Percentiles rank a stretch among this genome's conserved stretches.
Conservation (phyloP, 2,888 invertebrate genomes). For the Scrobipalpa atriplicella region DNA sequence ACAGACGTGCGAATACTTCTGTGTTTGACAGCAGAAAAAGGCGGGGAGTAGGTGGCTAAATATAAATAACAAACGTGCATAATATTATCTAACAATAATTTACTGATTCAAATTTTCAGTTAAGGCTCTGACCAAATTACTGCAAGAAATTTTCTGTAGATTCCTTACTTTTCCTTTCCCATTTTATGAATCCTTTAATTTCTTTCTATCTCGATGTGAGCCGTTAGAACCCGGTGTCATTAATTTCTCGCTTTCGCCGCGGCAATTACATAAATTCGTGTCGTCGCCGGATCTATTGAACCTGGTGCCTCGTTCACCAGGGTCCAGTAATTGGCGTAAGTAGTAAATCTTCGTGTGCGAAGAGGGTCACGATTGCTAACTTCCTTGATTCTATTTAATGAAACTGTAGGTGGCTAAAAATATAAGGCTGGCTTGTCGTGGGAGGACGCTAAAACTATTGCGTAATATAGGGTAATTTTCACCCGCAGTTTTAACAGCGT, state of each 20-base stretch:
- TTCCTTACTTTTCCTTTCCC: background rate
- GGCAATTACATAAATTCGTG: slow-evolving; percentile 65
- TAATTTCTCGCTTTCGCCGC: slow-evolving; percentile 59
- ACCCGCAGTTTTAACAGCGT: no score
- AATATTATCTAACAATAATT: no score
- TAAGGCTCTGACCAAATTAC: no score
- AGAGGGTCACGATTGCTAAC: background rate
- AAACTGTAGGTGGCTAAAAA: background rate
- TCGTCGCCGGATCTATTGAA: slow-evolving; percentile 49
- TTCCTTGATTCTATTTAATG: slow-evolving; percentile 4
- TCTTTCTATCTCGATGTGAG: background rate
- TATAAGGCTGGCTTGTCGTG: no score
- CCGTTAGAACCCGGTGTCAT: slow-evolving; percentile 48
- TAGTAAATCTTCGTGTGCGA: slow-evolving; percentile 10
- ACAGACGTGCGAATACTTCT: no score
- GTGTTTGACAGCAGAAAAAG: no score
- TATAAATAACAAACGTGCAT: no score
- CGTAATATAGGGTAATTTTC: no score
- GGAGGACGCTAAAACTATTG: background rate
- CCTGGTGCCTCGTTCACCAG: slow-evolving; percentile 40
- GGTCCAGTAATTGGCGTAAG: slow-evolving; percentile 16
- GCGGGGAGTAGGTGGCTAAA: no score
- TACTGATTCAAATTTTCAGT: no score
- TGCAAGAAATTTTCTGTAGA: background rate
- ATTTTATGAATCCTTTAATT: background rate